Evolutionary conservation across 2,888 invertebrate species (phyloP).

Genomic region (Quadroppia sp.): DNA sequence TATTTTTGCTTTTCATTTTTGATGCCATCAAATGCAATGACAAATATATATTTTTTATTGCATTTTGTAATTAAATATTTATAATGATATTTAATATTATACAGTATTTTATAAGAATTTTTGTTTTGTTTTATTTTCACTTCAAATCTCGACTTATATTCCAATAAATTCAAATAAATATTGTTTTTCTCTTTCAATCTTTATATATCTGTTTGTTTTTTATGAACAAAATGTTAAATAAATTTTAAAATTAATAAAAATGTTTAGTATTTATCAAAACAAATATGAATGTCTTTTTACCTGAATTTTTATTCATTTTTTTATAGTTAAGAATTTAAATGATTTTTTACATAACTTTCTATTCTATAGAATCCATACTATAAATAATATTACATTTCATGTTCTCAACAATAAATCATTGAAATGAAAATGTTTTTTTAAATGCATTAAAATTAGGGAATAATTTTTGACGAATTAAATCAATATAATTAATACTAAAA

Average conservation of each 20-base stretch:
- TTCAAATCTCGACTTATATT: background rate
- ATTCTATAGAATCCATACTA: too few species aligned
- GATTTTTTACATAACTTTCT: too few species aligned
- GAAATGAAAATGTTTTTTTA: too few species aligned
- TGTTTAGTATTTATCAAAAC: too few species aligned
- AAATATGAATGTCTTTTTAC: too few species aligned
- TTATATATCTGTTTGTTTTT: background rate
- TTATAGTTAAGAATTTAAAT: too few species aligned
- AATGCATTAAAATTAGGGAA: too few species aligned
- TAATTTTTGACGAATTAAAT: too few species aligned
- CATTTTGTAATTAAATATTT: conserved; percentile 26
- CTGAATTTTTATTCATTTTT: too few species aligned
- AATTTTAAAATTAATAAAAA: background rate
- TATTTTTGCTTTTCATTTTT: background rate
- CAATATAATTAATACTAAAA: too few species aligned
- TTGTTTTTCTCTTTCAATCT: background rate
- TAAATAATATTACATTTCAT: too few species aligned
- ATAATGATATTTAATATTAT: conserved; percentile 27
- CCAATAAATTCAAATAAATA: conserved; percentile 10
- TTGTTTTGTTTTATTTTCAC: background rate
- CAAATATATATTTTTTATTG: conserved; percentile 8
- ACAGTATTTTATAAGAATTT: conserved; percentile 16
- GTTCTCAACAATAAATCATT: too few species aligned
- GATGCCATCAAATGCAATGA: background rate
- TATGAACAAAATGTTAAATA: background rate